These are phyloP conservation scores for Epirrhoe tristata DNA, from an alignment of 2,888 invertebrate genomes.

Conservation along the genomic window DNA sequence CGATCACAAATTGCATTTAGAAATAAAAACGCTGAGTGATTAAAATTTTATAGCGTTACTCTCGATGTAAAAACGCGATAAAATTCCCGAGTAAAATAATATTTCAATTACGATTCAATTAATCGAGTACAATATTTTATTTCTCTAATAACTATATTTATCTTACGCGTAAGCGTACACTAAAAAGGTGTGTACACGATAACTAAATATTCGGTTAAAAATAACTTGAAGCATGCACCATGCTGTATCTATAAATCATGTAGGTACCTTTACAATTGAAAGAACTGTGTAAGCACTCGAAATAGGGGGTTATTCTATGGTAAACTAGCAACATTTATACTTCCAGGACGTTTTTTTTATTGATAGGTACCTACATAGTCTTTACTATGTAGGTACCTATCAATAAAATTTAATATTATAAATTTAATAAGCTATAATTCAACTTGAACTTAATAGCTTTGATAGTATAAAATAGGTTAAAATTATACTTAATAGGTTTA, in stretches of 20 bases:
- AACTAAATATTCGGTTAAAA: constrained; percentile 43
- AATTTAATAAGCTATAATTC: too few relatives aligned
- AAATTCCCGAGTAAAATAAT: too few relatives aligned
- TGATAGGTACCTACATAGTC: too few relatives aligned
- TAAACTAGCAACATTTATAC: background rate
- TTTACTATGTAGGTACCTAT: too few relatives aligned
- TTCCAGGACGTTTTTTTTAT: too few relatives aligned
- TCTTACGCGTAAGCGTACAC: constrained; percentile 43
- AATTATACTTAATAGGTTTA: too few relatives aligned
- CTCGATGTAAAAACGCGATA: background rate
- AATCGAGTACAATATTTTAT: constrained; percentile 26
- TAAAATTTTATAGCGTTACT: background rate
- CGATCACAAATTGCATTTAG: too few relatives aligned
- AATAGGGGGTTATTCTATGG: constrained; percentile 55
- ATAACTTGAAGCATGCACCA: constrained; percentile 57
- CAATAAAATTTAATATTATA: too few relatives aligned
- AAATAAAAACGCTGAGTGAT: too few relatives aligned
- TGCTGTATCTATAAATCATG: constrained; percentile 64
- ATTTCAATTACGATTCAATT: constrained; percentile 1
- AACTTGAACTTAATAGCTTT: too few relatives aligned
- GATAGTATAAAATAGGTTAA: too few relatives aligned
- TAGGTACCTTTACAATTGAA: constrained; percentile 51
- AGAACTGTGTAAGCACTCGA: constrained; percentile 42
- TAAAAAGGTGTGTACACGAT: constrained; percentile 44
- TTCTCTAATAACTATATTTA: constrained; percentile 36